These are phyloP conservation scores for Ciconia nigra DNA, from an alignment of 2,797 vertebrate genomes.

Conservation along the genomic window DNA sequence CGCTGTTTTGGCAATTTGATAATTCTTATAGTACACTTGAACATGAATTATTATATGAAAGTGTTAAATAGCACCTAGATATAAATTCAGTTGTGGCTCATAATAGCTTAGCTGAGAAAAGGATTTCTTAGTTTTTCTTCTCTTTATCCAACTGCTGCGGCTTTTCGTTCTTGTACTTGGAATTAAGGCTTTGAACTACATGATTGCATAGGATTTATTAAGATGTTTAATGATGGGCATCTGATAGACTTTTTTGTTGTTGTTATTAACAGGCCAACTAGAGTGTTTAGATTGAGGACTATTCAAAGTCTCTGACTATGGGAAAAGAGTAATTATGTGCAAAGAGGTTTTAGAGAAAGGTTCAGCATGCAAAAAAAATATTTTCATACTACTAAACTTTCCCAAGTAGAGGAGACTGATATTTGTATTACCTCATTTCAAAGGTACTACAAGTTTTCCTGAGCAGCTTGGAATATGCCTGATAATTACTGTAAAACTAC, in stretches of 20 bases:
- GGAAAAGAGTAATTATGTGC: conserved; percentile 11
- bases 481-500: conserved; percentile 36
- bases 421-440: conserved; percentile 37
- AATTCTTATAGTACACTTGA: background rate
- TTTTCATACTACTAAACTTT: background rate
- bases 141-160: background rate
- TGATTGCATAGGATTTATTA: background rate
- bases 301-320: background rate
- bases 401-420: background rate
- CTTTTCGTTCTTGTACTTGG: background rate
- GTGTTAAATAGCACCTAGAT: background rate
- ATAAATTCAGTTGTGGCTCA: background rate
- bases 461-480: background rate
- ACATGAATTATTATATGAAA: background rate
- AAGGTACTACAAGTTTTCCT: background rate
- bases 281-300: background rate
- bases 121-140: background rate
- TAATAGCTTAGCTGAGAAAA: background rate
- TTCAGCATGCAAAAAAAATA: background rate
- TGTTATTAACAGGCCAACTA: background rate
- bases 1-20: background rate
- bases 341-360: conserved; percentile 26
- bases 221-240: background rate
- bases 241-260: background rate
- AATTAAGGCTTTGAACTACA: background rate